phyloP scores from a whole-genome alignment of 2,888 invertebrate genomes.

The Apantesis nais region DNA sequence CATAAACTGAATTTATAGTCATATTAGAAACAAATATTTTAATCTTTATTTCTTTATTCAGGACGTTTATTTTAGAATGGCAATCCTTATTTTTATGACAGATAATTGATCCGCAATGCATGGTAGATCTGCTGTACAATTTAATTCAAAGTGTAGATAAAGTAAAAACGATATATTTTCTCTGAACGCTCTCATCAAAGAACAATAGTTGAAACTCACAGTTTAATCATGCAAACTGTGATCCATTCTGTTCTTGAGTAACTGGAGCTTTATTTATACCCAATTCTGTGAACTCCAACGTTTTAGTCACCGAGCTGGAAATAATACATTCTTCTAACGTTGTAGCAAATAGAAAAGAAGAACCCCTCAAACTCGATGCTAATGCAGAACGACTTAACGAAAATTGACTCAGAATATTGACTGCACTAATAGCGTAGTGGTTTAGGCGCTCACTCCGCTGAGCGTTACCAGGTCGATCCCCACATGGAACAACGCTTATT shows the following conservation, averaged over 20 bases:
- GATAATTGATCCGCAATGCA: no score
- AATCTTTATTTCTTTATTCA: no score
- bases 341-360: conserved; percentile 24
- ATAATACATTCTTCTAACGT: conserved; percentile 41
- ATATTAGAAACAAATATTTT: no score
- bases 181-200: not conserved
- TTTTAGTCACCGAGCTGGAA: conserved; percentile 45
- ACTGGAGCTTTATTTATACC: conserved; percentile 38
- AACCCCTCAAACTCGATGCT: not conserved
- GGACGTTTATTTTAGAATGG: no score
- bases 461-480: not conserved
- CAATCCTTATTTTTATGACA: no score
- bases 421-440: not conserved
- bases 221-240: not conserved
- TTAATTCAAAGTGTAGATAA: no score
- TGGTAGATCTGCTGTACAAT: not conserved
- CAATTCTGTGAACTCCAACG: conserved; percentile 38
- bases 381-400: not conserved
- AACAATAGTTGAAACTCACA: not conserved
- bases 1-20: no score
- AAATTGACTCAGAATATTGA: not conserved
- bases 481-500: not conserved
- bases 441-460: not conserved
- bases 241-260: conserved; percentile 26
- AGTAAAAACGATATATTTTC: no score